phyloP scores from a whole-genome alignment of 1,140 invertebrate species.

The Microvelia longipes region DNA sequence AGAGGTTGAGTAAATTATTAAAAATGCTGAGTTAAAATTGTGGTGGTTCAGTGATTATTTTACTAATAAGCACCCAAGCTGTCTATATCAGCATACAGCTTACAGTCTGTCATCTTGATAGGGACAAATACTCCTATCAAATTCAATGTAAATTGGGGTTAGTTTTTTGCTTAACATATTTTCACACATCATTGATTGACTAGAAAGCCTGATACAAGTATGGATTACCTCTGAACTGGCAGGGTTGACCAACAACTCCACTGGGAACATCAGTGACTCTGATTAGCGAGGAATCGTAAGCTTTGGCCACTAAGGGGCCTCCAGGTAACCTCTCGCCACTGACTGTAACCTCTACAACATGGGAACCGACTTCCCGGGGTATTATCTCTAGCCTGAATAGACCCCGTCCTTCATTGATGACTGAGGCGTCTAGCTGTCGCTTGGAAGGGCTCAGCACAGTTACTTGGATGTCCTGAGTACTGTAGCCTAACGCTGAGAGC shows the following conservation, averaged over 20 bases:
- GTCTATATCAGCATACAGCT: no score
- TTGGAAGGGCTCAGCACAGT: constrained; percentile 44
- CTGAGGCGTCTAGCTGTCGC: constrained; percentile 46
- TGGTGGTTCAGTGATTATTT: no score
- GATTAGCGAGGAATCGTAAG: constrained; percentile 80
- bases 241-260: constrained; percentile 77
- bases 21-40: no score
- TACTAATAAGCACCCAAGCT: no score
- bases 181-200: no score
- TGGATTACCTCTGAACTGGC: constrained; percentile 74
- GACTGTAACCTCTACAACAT: constrained; percentile 72
- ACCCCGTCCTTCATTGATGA: constrained; percentile 54
- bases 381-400: constrained; percentile 78
- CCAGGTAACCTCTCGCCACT: constrained; percentile 71
- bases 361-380: constrained; percentile 78
- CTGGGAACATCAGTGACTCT: constrained; percentile 75
- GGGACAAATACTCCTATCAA: no score
- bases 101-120: no score
- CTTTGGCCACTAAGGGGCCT: constrained; percentile 76
- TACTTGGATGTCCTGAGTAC: constrained; percentile 41
- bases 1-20: no score
- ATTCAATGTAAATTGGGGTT: no score
- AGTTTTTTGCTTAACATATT: no score
- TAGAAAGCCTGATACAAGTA: no score
- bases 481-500: constrained; percentile 50